Percentiles rank a stretch among this genome's conserved stretches.
Conservation (phyloP, 2,888 invertebrate genomes). For the Sesia bembeciformis region DNA sequence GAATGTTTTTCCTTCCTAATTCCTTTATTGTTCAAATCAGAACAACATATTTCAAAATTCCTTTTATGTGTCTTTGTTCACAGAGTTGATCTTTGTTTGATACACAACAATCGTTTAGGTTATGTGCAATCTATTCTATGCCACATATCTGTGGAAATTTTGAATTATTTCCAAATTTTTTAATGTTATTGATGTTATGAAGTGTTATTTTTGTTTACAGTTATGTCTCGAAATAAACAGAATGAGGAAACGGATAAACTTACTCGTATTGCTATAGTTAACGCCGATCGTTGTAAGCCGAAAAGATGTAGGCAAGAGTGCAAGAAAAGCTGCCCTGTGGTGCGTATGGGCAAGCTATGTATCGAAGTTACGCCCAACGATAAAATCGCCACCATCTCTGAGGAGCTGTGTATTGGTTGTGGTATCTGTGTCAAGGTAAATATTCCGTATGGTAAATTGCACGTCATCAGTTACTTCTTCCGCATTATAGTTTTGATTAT, state of each 20-base stretch:
- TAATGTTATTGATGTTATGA: neutral
- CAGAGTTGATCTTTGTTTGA: neutral
- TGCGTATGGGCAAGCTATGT: constrained; percentile 98
- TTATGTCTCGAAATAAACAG: constrained; percentile 76
- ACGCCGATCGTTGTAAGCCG: constrained; percentile 98
- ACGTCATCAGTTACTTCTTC: no score
- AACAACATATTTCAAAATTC: no score
- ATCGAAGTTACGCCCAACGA: constrained; percentile 97
- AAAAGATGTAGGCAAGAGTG: constrained; percentile 99
- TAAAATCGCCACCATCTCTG: constrained; percentile 97
- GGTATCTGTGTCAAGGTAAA: constrained; percentile 98
- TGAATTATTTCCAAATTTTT: constrained; percentile 9
- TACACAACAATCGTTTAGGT: constrained; percentile 26
- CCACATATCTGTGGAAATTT: constrained; percentile 46
- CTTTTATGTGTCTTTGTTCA: no score
- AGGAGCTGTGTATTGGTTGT: constrained; percentile 98
- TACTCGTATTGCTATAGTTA: constrained; percentile 98
- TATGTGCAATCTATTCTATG: constrained; percentile 37
- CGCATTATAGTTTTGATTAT: no score
- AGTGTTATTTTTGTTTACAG: constrained; percentile 21
- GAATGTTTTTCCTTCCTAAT: no score
- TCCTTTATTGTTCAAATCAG: no score
- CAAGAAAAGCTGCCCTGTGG: constrained; percentile 98
- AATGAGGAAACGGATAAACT: constrained; percentile 91
- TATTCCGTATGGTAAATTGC: no score